A percentile compares a stretch with the other conserved stretches of the same genome.
These are phyloP conservation scores for Pipistrellus kuhlii DNA, from an alignment of 2,797 vertebrate genomes.

Conservation along the genomic window DNA sequence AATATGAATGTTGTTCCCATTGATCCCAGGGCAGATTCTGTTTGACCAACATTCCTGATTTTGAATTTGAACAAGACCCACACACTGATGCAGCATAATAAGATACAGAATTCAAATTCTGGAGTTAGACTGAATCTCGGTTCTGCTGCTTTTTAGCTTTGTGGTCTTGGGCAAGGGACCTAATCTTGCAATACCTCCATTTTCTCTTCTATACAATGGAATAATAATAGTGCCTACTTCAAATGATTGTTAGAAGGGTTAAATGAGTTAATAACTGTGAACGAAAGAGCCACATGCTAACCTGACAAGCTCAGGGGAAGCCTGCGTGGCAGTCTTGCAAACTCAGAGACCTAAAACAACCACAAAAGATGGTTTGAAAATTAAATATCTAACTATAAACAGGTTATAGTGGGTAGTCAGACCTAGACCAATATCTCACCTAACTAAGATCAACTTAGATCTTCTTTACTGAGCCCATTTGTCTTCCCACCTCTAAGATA, in stretches of 20 bases:
- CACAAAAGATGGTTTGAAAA: too few relatives aligned
- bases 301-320: too few relatives aligned
- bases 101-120: neutral
- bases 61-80: neutral
- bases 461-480: too few relatives aligned
- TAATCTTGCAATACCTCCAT: neutral
- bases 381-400: too few relatives aligned
- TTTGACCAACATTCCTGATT: neutral
- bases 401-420: too few relatives aligned
- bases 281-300: too few relatives aligned
- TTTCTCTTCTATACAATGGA: neutral
- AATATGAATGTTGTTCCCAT: neutral
- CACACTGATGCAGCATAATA: neutral
- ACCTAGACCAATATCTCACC: too few relatives aligned
- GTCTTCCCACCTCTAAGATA: too few relatives aligned
- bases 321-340: too few relatives aligned
- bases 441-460: too few relatives aligned
- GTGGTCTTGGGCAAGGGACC: neutral
- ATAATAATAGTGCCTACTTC: neutral
- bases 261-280: neutral
- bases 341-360: too few relatives aligned
- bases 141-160: neutral
- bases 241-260: neutral
- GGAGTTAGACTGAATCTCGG: neutral
- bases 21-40: neutral